A percentile compares a stretch with the other conserved stretches of the same genome.
Conservation (phyloP, 2,888 invertebrate genomes). For the Rhaphigaster nebulosa region DNA sequence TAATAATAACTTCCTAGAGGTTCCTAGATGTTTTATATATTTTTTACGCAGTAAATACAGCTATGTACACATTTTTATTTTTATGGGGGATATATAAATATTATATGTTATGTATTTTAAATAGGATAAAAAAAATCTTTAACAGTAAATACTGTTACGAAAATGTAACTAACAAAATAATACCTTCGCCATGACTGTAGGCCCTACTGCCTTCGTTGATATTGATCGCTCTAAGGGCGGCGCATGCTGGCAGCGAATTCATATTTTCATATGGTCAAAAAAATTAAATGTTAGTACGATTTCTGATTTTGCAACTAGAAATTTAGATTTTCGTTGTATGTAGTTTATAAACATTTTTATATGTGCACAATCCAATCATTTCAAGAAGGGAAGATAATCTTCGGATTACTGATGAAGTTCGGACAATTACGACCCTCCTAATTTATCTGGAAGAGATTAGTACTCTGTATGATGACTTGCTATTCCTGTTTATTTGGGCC, state of each 20-base stretch:
- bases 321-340: too few relatives aligned
- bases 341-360: too few relatives aligned
- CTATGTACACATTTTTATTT: background rate
- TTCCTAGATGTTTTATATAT: background rate
- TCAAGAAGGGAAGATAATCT: too few relatives aligned
- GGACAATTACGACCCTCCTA: too few relatives aligned
- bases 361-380: too few relatives aligned
- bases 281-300: background rate
- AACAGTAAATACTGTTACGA: background rate
- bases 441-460: too few relatives aligned
- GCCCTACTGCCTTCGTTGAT: constrained; percentile 50
- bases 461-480: too few relatives aligned
- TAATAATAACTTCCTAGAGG: background rate
- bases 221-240: background rate
- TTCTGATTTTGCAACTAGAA: too few relatives aligned
- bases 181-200: constrained; percentile 56
- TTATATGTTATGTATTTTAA: background rate
- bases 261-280: background rate
- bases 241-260: background rate
- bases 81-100: background rate
- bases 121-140: background rate
- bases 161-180: constrained; percentile 28
- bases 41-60: background rate
- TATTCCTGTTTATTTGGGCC: too few relatives aligned
- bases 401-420: too few relatives aligned